Percentiles rank a stretch among this genome's conserved stretches.
Conservation (phyloP, 2,888 invertebrate genomes). For the Carterocephalus palaemon region DNA sequence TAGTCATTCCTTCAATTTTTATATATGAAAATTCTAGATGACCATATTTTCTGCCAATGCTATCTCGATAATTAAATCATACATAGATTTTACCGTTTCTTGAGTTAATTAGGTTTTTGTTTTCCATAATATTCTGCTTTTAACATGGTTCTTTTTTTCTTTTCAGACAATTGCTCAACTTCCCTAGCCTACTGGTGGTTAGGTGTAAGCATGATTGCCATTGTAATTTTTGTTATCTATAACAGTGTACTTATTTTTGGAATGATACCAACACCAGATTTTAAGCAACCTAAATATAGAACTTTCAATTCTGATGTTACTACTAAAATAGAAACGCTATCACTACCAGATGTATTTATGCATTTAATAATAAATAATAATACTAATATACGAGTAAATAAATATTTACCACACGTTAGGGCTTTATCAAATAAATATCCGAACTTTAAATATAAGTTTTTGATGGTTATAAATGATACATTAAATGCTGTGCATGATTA, state of each 20-base stretch:
- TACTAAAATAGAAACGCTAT: constrained; percentile 18
- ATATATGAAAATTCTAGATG: too few species aligned
- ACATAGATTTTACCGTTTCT: too few species aligned
- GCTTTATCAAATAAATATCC: constrained; percentile 48
- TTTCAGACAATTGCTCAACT: constrained; percentile 65
- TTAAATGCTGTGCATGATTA: constrained; percentile 31
- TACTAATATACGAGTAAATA: constrained; percentile 44
- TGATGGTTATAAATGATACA: constrained; percentile 56
- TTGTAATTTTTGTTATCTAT: constrained; percentile 59
- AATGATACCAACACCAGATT: constrained; percentile 40
- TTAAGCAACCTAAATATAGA: constrained; percentile 33
- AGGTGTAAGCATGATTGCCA: constrained; percentile 57
- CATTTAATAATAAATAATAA: constrained; percentile 50
- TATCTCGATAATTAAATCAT: too few species aligned
- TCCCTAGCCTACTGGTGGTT: constrained; percentile 62
- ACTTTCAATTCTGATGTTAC: constrained; percentile 27
- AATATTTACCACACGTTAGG: constrained; percentile 54
- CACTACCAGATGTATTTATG: constrained; percentile 49
- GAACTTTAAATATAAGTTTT: constrained; percentile 50
- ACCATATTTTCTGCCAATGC: too few species aligned
- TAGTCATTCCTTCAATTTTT: too few species aligned
- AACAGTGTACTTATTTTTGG: constrained; percentile 53
- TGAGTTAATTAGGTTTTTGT: too few species aligned
- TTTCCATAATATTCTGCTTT: too few species aligned
- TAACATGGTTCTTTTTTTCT: too few species aligned